phyloP scores from a whole-genome alignment of 1,140 invertebrate genomes.

The Brachionus plicatilis region DNA sequence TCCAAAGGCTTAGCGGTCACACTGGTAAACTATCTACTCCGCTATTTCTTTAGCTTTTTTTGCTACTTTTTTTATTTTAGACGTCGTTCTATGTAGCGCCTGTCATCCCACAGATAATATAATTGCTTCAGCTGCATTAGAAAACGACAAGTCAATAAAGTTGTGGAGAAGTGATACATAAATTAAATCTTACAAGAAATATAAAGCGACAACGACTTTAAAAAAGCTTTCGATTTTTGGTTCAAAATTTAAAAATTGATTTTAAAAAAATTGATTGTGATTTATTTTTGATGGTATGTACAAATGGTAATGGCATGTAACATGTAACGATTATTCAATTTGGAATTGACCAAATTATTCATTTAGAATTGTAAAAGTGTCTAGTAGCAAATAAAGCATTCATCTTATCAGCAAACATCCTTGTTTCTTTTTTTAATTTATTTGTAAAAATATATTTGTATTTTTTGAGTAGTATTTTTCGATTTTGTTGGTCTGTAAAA shows the following conservation, averaged over 20 bases:
- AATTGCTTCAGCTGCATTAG: conserved; percentile 93
- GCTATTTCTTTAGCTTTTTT: neutral
- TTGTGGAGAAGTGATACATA: conserved; percentile 65
- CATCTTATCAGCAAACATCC: neutral
- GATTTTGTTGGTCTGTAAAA: conserved; percentile 21
- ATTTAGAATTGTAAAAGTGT: neutral
- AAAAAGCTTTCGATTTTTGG: neutral
- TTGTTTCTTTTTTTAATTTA: neutral
- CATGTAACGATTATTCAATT: neutral
- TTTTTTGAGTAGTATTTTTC: neutral
- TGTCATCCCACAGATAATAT: conserved; percentile 98
- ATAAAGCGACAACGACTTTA: conserved; percentile 6
- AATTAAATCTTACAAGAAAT: neutral
- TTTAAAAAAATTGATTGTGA: neutral
- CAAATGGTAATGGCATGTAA: neutral
- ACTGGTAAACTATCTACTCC: conserved; percentile 63
- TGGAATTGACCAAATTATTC: conserved; percentile 3
- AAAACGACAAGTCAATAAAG: conserved; percentile 98
- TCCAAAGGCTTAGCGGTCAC: conserved; percentile 92
- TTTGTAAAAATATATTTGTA: conserved; percentile 21
- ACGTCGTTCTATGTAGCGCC: conserved; percentile 93
- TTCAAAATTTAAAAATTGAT: conserved; percentile 16
- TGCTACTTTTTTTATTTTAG: conserved; percentile 59
- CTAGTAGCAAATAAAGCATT: neutral
- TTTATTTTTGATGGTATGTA: neutral